Evolutionary conservation across 2,888 invertebrate genomes (phyloP).

Genomic region (Idaea biselata): DNA sequence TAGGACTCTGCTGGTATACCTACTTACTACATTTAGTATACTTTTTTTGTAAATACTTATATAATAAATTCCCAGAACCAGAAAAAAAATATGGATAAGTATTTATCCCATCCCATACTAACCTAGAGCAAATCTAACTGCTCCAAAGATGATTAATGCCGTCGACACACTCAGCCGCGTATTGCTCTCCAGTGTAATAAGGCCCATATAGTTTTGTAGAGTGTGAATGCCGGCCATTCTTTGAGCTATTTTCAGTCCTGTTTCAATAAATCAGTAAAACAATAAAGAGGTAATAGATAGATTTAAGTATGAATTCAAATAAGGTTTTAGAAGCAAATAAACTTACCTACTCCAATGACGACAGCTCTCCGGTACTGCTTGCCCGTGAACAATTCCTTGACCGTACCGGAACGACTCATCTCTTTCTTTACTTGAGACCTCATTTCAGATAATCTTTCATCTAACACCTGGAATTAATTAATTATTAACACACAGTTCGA

Average conservation of each 20-base stretch:
- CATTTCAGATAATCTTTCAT: slow-evolving; percentile 48
- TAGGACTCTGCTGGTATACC: too few species aligned
- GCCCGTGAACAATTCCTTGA: slow-evolving; percentile 69
- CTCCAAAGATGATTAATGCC: slow-evolving; percentile 54
- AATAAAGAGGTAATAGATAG: too few species aligned
- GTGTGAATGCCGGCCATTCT: slow-evolving; percentile 52
- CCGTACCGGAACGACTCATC: slow-evolving; percentile 61
- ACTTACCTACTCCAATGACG: slow-evolving; percentile 55
- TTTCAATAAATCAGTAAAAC: too few species aligned
- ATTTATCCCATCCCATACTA: slow-evolving; percentile 11
- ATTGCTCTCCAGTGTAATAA: slow-evolving; percentile 54
- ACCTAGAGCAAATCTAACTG: slow-evolving; percentile 55
- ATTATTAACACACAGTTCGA: too few species aligned
- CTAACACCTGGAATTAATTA: slow-evolving; percentile 42
- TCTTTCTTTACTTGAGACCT: slow-evolving; percentile 68
- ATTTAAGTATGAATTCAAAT: too few species aligned
- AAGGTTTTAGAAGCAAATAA: background rate
- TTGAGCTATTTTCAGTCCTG: slow-evolving; percentile 58
- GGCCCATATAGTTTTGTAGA: slow-evolving; percentile 57
- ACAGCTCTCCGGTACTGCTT: slow-evolving; percentile 70
- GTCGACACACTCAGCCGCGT: slow-evolving; percentile 40
- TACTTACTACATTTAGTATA: too few species aligned
- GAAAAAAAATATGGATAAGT: too few species aligned
- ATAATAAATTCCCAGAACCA: too few species aligned
- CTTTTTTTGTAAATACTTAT: too few species aligned